Conservation (phyloP, 2,888 invertebrate species). For the Heliconius cydno region DNA sequence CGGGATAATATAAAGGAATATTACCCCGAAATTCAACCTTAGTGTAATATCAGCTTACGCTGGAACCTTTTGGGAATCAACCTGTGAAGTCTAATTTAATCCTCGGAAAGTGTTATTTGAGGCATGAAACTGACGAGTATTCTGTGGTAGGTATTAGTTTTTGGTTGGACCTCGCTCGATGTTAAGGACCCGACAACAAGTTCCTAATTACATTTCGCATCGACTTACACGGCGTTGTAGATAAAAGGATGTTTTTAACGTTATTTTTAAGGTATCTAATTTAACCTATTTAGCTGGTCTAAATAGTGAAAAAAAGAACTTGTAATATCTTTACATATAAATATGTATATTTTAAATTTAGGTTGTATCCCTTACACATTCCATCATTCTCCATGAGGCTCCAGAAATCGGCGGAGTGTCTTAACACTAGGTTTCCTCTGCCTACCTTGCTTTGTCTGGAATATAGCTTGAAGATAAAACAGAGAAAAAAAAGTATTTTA, state of each 20-base stretch:
- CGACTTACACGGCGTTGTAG: neutral
- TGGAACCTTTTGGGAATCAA: constrained; percentile 50
- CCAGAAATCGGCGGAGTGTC: neutral
- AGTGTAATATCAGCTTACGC: constrained; percentile 23
- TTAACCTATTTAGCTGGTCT: no score
- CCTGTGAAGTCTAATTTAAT: constrained; percentile 61
- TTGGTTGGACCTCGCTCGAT: constrained; percentile 65
- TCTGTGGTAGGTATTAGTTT: constrained; percentile 70
- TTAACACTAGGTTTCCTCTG: neutral
- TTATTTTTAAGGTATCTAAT: neutral
- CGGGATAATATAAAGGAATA: neutral
- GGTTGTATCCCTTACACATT: no score
- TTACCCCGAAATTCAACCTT: constrained; percentile 7
- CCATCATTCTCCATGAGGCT: no score
- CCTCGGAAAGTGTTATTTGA: constrained; percentile 50
- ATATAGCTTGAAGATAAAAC: neutral
- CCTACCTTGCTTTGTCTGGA: no score
- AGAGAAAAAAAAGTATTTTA: neutral
- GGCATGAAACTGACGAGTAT: constrained; percentile 43
- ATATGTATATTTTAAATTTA: no score
- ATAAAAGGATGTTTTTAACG: neutral
- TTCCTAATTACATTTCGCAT: constrained; percentile 65
- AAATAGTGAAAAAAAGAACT: no score
- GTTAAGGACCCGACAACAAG: constrained; percentile 68
- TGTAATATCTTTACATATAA: neutral